These are phyloP conservation scores for Unio pictorum DNA, from an alignment of 2,888 invertebrate genomes.

Conservation along the genomic window DNA sequence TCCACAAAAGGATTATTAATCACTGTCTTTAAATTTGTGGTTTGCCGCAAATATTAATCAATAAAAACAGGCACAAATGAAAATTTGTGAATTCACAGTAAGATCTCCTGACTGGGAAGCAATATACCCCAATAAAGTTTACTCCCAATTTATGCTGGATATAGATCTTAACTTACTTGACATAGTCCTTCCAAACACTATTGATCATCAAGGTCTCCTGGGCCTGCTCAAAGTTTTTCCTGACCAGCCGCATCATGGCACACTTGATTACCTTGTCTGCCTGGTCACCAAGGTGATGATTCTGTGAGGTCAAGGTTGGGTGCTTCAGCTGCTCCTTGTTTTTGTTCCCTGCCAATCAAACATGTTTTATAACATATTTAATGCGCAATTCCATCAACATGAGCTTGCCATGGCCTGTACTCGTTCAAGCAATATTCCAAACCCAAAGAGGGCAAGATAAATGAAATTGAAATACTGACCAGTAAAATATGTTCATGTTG, in stretches of 20 bases:
- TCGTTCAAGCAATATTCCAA: too few species aligned
- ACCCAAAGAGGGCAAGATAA: too few species aligned
- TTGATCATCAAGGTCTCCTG: slow-evolving; percentile 43
- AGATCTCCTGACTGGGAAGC: not conserved
- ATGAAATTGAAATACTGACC: too few species aligned
- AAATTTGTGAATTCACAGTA: not conserved
- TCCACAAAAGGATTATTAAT: not conserved
- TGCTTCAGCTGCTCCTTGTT: slow-evolving; percentile 34
- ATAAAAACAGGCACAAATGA: not conserved
- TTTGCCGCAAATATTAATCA: not conserved
- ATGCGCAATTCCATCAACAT: too few species aligned
- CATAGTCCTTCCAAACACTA: slow-evolving; percentile 49
- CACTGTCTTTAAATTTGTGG: not conserved
- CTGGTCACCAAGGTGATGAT: slow-evolving; percentile 29
- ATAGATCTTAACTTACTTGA: slow-evolving; percentile 34
- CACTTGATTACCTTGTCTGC: slow-evolving; percentile 39
- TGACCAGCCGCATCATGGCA: slow-evolving; percentile 34
- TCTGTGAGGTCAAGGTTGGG: slow-evolving; percentile 42
- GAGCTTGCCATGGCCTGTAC: too few species aligned
- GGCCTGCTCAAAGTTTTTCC: slow-evolving; percentile 37
- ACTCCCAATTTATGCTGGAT: not conserved
- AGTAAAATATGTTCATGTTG: too few species aligned
- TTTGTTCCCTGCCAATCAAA: slow-evolving; percentile 33
- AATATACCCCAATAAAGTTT: not conserved
- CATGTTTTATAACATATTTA: not conserved